Evolutionary conservation across 2,888 invertebrate genomes (phyloP).

Genomic region (Adelognathus sp.): DNA sequence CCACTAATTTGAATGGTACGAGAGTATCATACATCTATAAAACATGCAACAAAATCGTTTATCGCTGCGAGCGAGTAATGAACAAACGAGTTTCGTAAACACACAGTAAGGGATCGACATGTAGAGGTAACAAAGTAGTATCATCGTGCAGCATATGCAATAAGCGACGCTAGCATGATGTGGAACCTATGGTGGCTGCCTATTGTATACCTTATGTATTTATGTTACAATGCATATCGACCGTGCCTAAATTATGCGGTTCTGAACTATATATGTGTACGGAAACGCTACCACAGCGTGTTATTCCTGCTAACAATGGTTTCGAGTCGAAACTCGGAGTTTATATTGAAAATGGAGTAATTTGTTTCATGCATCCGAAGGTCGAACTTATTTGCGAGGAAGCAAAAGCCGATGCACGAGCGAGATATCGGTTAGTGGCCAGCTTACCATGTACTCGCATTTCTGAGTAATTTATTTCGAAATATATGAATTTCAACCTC

Average conservation of each 20-base stretch:
- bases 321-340: background rate
- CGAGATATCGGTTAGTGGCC: background rate
- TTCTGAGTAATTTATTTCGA: background rate
- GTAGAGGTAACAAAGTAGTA: background rate
- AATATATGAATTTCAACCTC: no score
- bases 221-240: background rate
- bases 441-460: background rate
- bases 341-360: background rate
- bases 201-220: background rate
- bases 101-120: background rate
- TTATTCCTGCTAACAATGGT: background rate
- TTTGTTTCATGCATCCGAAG: background rate
- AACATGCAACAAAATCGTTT: background rate
- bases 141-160: background rate
- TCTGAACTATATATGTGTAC: background rate
- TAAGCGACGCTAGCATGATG: background rate
- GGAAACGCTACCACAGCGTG: background rate
- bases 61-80: background rate
- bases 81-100: background rate
- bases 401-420: background rate
- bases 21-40: background rate
- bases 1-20: background rate
- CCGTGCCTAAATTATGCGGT: background rate
- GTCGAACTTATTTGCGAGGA: background rate
- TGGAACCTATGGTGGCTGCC: background rate